These are phyloP conservation scores for Zosterops lateralis DNA, from an alignment of 2,113 vertebrate genomes.

Conservation along the genomic window DNA sequence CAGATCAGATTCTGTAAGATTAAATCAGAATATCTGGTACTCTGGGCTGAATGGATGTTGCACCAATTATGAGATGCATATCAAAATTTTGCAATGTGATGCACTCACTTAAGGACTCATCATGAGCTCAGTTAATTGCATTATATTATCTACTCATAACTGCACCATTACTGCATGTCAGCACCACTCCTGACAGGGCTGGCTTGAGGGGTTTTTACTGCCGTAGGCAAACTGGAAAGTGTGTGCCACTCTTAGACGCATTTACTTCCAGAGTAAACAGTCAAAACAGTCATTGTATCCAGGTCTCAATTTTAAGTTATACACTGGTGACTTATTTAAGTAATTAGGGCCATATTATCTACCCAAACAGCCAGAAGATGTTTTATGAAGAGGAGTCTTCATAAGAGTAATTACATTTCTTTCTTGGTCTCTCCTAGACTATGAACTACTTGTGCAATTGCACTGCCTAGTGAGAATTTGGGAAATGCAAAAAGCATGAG, in stretches of 20 bases:
- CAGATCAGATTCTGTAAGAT: not conserved
- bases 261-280: conserved; percentile 41
- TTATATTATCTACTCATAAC: conserved; percentile 35
- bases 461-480: not conserved
- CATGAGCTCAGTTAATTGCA: conserved; percentile 56
- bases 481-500: not conserved
- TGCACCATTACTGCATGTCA: conserved; percentile 52
- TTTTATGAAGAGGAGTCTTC: not conserved
- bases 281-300: conserved; percentile 21
- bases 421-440: not conserved
- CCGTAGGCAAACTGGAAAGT: conserved; percentile 50
- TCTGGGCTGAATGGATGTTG: not conserved
- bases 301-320: conserved; percentile 33
- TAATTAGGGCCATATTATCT: not conserved
- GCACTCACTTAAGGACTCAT: conserved; percentile 17
- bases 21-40: not conserved
- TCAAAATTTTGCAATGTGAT: not conserved
- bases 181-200: conserved; percentile 40
- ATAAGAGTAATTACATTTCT: not conserved
- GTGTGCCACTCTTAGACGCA: not conserved
- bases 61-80: not conserved
- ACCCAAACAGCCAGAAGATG: not conserved
- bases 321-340: not conserved
- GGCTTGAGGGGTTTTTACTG: conserved; percentile 47
- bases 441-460: not conserved